A percentile compares a stretch with the other conserved stretches of the same genome.
These are phyloP conservation scores for Amazona guildingii DNA, from an alignment of 2,113 vertebrate species.

Conservation along the genomic window DNA sequence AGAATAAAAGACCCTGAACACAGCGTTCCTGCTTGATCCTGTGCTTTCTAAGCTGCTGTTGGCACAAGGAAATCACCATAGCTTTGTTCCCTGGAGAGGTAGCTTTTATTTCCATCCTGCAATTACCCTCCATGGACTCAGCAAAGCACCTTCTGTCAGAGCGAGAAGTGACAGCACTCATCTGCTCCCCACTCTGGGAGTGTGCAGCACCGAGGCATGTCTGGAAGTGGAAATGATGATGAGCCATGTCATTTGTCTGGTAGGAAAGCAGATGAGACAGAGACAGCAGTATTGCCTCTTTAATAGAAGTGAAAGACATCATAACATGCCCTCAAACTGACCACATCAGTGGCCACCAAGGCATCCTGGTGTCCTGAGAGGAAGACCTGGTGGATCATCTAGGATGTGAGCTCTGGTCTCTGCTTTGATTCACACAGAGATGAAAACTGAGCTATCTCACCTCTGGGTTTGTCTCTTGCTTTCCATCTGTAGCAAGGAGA, in stretches of 20 bases:
- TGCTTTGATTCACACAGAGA: neutral
- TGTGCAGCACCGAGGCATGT: neutral
- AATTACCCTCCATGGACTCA: neutral
- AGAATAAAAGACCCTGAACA: slow-evolving; percentile 57
- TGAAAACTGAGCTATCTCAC: neutral
- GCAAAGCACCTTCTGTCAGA: neutral
- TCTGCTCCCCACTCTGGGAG: neutral
- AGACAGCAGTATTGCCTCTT: fast-evolving
- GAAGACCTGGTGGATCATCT: neutral
- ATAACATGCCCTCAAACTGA: fast-evolving
- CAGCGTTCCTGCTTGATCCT: slow-evolving; percentile 44
- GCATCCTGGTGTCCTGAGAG: neutral
- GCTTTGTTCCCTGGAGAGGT: slow-evolving; percentile 11
- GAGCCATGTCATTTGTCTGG: neutral
- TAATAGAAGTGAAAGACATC: neutral
- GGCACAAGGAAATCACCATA: neutral
- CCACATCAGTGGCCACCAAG: neutral
- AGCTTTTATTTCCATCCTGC: neutral
- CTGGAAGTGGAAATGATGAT: neutral
- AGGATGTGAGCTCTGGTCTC: neutral
- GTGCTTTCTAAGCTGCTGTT: slow-evolving; percentile 26
- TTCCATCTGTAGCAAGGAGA: neutral
- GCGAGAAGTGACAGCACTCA: neutral
- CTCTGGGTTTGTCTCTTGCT: neutral
- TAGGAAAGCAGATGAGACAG: neutral